Conservation (phyloP, 2,797 vertebrate species). For the Prionace glauca region DNA sequence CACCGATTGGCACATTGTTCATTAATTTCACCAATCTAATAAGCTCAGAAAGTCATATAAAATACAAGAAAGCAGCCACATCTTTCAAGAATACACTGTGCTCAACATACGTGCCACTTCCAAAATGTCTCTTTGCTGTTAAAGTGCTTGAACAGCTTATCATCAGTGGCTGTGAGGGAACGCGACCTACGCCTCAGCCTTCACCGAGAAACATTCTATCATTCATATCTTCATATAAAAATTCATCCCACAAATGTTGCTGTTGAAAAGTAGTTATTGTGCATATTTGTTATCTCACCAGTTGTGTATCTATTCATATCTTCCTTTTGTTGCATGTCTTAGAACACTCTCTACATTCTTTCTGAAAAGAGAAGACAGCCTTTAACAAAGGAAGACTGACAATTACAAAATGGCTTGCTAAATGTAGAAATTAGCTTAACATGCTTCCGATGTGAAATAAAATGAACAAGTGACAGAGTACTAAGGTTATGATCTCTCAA, state of each 20-base stretch:
- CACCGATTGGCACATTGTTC: background rate
- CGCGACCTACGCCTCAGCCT: background rate
- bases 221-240: background rate
- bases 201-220: background rate
- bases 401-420: background rate
- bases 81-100: background rate
- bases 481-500: background rate
- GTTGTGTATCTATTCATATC: background rate
- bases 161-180: no score
- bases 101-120: background rate
- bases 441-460: background rate
- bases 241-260: background rate
- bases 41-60: background rate
- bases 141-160: background rate
- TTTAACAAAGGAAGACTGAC: background rate
- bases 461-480: background rate
- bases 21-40: background rate
- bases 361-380: background rate
- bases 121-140: background rate
- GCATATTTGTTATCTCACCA: no score
- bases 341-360: background rate
- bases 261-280: background rate
- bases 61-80: background rate
- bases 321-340: background rate
- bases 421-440: background rate